These are phyloP conservation scores for Chymomyza costata DNA, from an alignment of 1,140 invertebrate species.

Conservation along the genomic window DNA sequence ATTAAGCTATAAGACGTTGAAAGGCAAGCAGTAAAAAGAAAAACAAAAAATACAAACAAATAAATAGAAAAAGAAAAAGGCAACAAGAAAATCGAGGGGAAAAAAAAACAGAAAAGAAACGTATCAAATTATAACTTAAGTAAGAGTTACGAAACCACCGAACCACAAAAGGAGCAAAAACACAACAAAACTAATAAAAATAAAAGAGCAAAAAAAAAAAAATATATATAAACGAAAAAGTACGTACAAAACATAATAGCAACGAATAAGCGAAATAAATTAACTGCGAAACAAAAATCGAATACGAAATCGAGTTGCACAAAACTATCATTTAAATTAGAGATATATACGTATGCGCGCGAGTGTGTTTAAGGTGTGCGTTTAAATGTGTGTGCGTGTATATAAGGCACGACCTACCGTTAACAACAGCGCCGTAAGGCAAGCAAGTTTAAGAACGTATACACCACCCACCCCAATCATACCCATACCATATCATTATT, in stretches of 20 bases:
- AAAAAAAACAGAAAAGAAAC: constrained; percentile 18
- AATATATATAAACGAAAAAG: constrained; percentile 15
- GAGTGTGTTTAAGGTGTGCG: not conserved
- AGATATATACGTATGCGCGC: constrained; percentile 22
- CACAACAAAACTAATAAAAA: constrained; percentile 41
- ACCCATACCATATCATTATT: constrained; percentile 21
- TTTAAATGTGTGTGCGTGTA: constrained; percentile 1
- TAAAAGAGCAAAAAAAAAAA: constrained; percentile 33
- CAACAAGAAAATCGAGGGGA: too few species aligned
- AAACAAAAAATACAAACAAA: constrained; percentile 4
- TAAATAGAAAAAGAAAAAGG: too few species aligned
- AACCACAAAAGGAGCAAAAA: constrained; percentile 20
- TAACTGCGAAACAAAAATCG: constrained; percentile 25
- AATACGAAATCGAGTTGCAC: constrained; percentile 10
- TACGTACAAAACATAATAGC: constrained; percentile 8
- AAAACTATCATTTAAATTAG: constrained; percentile 55
- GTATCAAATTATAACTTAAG: constrained; percentile 65
- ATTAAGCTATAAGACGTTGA: constrained; percentile 51
- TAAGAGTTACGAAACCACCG: constrained; percentile 27
- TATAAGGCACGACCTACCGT: too few species aligned
- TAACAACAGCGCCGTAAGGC: too few species aligned
- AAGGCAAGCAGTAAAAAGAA: constrained; percentile 24
- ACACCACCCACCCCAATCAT: constrained; percentile 16
- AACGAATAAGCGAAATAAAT: constrained; percentile 31
- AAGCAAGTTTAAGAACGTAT: constrained; percentile 5